Evolutionary conservation across 2,888 invertebrate species (phyloP), one percentile per base, ranked within the genome.

Genomic region (Masnerella sp.): DNA sequence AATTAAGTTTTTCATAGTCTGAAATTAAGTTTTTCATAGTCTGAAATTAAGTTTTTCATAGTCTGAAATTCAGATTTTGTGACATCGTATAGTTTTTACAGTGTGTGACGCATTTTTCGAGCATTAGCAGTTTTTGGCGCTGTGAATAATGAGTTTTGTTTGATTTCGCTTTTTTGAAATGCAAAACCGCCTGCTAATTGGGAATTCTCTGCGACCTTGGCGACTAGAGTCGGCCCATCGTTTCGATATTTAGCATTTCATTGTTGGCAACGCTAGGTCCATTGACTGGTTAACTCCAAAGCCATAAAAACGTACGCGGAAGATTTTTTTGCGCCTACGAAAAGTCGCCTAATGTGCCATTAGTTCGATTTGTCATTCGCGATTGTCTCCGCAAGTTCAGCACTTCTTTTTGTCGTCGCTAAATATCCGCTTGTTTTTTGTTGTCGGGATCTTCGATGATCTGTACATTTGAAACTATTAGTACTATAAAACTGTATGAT

Each of bases 111-210:
- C 11, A 5, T 2, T 54, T 47, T 45, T 18, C 3, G 5, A 38
- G 28, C 32, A 18, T 47, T 49, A 15, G 42, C 38, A 17, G 25
- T 54, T 61, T 52, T 61, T 32, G 5, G 30, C 12, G 20, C 36
- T 11, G 30, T 42, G 38, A 56, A 47, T 49, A 69, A 61, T 34
- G 43, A 32, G 32, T 38, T 43, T 45, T 72, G 49, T 69, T 74
- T 65, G 68, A 64, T 56, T 58, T 56, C 25, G 36, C 69, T 59
- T 69, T 74, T 74, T 69, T 65, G 47, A 65, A 64, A 58, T 64
- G 64, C 54, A 68, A 74, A 68, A 68, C 64, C 18, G 61, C 38
- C 45, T 59, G 69, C 64, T 70, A 74, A 74, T 70, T 74, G 65
- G 56, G 61, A 69, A 64, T 74, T 59, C 58, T 49, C 17, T 20